Evolutionary conservation across 2,888 invertebrate species (phyloP).

Genomic region (Corythucha ciliata): DNA sequence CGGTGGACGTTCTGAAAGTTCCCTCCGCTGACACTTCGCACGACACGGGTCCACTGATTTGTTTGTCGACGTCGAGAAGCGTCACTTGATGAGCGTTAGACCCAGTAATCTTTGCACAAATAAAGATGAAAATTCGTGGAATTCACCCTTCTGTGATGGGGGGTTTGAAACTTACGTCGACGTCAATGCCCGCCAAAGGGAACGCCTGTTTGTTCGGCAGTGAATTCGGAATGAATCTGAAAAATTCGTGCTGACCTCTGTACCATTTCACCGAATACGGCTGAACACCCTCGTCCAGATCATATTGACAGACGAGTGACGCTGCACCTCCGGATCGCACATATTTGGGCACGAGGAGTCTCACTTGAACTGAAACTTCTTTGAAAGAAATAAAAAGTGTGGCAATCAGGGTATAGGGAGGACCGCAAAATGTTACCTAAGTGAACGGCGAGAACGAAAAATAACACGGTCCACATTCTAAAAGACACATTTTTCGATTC

Average conservation of each 20-base stretch:
- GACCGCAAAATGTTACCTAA: no score
- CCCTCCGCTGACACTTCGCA: slow-evolving; percentile 33
- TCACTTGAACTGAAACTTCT: slow-evolving; percentile 24
- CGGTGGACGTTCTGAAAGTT: slow-evolving; percentile 30
- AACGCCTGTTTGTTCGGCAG: slow-evolving; percentile 27
- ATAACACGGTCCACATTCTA: no score
- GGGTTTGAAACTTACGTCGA: slow-evolving; percentile 28
- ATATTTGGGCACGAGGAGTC: slow-evolving; percentile 27
- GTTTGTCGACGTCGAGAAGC: slow-evolving; percentile 26
- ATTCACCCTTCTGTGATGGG: background rate
- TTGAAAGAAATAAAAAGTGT: no score
- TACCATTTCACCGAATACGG: slow-evolving; percentile 34
- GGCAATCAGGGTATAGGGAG: no score
- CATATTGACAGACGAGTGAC: slow-evolving; percentile 29
- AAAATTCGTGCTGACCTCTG: slow-evolving; percentile 32
- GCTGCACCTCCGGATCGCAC: slow-evolving; percentile 26
- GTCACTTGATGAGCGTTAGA: slow-evolving; percentile 31
- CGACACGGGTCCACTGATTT: slow-evolving; percentile 29
- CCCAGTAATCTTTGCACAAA: slow-evolving; percentile 23
- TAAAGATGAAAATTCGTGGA: background rate
- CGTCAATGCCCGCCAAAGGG: slow-evolving; percentile 28
- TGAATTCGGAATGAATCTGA: slow-evolving; percentile 30
- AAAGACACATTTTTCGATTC: no score
- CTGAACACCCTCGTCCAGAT: slow-evolving; percentile 25
- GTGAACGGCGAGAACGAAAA: no score